Evolutionary conservation across 2,113 vertebrate species (phyloP), one percentile per base, ranked within the genome.

Genomic region (Charina bottae): DNA sequence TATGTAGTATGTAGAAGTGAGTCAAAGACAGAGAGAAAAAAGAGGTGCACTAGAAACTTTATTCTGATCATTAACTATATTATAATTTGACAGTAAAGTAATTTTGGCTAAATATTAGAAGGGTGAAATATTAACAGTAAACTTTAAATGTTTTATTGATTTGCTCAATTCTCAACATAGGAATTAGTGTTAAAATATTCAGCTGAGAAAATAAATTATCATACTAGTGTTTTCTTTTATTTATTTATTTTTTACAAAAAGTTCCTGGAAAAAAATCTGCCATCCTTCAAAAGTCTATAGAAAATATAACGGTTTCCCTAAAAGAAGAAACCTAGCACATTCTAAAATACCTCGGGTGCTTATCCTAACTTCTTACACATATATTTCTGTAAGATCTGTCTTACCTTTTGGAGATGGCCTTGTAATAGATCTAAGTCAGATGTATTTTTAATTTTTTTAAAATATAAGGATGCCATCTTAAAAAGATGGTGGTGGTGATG

Each of bases 71-170:
- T 26, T 26, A 37, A 19, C 42, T 89, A 10, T 58, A 46, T 42
- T 56, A 85, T 10, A 86, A 55, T 64, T 23, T 59, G 37, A 90
- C 15, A 59, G 19, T 13, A 84, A 90, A 58, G 21, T 86, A 91
- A 91, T 37, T 62, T 84, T 42, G 33, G 6, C 17, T 85, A 4
- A 59, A 85, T 85, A 91, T 90, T 33, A 91, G 46, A 85, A 59
- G 46, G 5, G 46, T 6, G 26, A 91, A 68, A 56, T 54, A 87
- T 68, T 53, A 46, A 55, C n/a, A 68, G 33, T 37, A 33, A 28
- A 23, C 23, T 78, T 87, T 37, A 87, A 78, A 87, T 87, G 78
- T 87, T 56, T 87, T 15, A 58, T 91, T 87, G 54, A 58, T 87
- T 87, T n/a, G 15, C 33, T 42, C 62, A 33, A 28, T 58, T 91